phyloP scores from a whole-genome alignment of 2,797 vertebrate species.

The Argyrosomus regius region DNA sequence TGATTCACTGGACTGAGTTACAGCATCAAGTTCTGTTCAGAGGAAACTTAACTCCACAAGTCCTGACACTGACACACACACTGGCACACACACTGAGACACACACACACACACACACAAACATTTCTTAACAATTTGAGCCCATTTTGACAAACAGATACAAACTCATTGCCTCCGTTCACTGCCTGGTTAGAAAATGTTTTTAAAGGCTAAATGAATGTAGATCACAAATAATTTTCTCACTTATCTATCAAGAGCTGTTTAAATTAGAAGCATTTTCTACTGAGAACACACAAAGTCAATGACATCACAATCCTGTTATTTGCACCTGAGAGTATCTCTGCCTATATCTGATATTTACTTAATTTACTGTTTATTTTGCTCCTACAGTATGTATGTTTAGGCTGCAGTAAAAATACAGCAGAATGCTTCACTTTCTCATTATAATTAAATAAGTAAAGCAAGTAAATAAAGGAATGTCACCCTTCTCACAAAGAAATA shows the following conservation, averaged over 20 bases:
- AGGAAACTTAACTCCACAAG: conserved; percentile 53
- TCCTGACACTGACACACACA: conserved; percentile 31
- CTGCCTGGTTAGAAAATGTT: too few species aligned
- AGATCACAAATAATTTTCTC: neutral
- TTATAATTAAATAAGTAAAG: too few species aligned
- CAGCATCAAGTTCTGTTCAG: conserved; percentile 69
- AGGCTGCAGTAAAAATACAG: neutral
- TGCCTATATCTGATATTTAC: neutral
- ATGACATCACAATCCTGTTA: neutral
- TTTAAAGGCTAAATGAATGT: too few species aligned
- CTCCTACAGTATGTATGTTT: neutral
- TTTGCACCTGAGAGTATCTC: neutral
- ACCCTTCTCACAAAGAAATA: too few species aligned
- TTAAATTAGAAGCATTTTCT: neutral
- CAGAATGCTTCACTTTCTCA: too few species aligned
- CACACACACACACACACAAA: conserved; percentile 23
- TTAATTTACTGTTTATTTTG: neutral
- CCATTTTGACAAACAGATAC: neutral
- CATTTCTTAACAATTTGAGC: too few species aligned
- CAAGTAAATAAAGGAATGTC: too few species aligned
- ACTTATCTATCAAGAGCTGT: neutral
- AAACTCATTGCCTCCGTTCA: too few species aligned
- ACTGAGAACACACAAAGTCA: neutral
- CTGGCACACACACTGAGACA: conserved; percentile 16
- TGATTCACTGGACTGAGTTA: conserved; percentile 65